Conservation (phyloP, 2,113 vertebrate genomes). For the Lophotis ruficrista region DNA sequence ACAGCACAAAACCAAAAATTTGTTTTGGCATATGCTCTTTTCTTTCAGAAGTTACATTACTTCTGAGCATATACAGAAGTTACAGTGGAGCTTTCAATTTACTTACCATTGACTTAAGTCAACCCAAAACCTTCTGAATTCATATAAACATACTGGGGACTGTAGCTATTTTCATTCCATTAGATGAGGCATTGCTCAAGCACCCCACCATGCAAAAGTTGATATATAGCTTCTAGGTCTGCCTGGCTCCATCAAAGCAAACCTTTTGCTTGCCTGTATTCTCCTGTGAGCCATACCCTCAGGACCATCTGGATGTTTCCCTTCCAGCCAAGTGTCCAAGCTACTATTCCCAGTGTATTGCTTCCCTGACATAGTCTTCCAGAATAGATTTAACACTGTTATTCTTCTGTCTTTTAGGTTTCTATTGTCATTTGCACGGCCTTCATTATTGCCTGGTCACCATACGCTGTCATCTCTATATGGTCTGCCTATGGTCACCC, state of each 20-base stretch:
- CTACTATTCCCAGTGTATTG: not conserved
- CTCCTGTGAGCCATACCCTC: not conserved
- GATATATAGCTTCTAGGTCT: not conserved
- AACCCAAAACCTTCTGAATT: not conserved
- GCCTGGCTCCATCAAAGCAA: not conserved
- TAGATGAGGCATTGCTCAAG: not conserved
- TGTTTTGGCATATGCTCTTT: not conserved
- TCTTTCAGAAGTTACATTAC: not conserved
- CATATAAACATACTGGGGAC: not conserved
- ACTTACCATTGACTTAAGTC: not conserved
- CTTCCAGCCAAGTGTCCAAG: not conserved
- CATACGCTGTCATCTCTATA: slow-evolving; percentile 86
- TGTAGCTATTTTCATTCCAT: not conserved
- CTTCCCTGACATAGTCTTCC: not conserved
- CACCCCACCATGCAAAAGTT: not conserved
- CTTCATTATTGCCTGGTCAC: slow-evolving; percentile 84
- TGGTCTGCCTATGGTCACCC: slow-evolving; percentile 81
- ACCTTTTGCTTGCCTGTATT: not conserved
- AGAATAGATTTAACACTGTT: not conserved
- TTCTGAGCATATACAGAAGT: not conserved
- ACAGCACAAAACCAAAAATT: not conserved
- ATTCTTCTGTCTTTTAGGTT: slow-evolving; percentile 63
- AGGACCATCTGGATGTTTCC: not conserved
- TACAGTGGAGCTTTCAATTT: not conserved
- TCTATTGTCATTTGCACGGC: slow-evolving; percentile 84